Evolutionary conservation across 2,888 invertebrate species (phyloP).

Genomic region (Rapana venosa): DNA sequence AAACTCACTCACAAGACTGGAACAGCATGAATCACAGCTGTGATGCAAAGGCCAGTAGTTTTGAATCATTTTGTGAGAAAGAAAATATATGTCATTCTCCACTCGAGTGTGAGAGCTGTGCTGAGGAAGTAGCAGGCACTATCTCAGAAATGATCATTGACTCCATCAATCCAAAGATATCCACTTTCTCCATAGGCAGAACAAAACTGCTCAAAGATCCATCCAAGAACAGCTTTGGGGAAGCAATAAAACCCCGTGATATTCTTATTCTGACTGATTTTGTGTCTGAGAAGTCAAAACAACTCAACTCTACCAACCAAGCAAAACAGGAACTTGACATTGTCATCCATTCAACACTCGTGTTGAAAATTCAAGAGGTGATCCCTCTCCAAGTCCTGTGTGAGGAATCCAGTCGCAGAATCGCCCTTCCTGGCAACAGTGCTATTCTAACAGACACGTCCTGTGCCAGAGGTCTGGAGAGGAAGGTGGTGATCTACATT

Average conservation of each 20-base stretch:
- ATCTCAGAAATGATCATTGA: background rate
- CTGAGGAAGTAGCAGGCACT: background rate
- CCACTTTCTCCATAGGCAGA: background rate
- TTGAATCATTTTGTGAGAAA: background rate
- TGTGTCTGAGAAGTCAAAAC: background rate
- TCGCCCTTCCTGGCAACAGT: background rate
- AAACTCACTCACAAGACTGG: no score
- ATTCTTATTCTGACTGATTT: slow-evolving; percentile 8
- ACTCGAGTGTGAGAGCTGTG: slow-evolving; percentile 23
- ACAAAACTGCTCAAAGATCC: background rate
- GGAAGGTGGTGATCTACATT: slow-evolving; percentile 34
- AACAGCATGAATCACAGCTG: background rate
- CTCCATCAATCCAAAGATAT: background rate
- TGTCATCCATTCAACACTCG: background rate
- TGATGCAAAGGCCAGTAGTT: background rate
- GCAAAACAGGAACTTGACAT: background rate
- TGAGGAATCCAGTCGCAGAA: background rate
- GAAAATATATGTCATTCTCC: background rate
- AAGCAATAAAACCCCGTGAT: background rate
- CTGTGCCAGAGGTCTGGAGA: slow-evolving; percentile 31
- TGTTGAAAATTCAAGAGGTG: background rate
- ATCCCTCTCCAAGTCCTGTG: background rate
- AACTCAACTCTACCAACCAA: background rate
- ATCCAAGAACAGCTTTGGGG: slow-evolving; percentile 19
- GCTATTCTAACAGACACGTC: slow-evolving; percentile 31